These are phyloP conservation scores for Myotis lucifugus DNA, from an alignment of 2,113 vertebrate species.

Conservation along the genomic window DNA sequence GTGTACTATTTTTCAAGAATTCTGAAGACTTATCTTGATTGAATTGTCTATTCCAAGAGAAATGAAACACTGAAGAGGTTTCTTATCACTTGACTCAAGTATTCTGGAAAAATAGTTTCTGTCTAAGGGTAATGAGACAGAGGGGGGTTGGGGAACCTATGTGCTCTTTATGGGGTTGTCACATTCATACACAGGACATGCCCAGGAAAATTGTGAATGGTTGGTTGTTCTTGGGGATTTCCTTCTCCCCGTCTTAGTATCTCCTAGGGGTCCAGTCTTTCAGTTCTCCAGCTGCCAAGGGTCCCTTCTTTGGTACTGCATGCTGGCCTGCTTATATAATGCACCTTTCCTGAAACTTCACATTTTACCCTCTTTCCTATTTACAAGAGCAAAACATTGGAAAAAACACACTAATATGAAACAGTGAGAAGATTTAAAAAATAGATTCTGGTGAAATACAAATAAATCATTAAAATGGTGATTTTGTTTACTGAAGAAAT, in stretches of 20 bases:
- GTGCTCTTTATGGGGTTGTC: neutral
- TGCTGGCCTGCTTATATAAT: neutral
- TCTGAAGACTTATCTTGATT: neutral
- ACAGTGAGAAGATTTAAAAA: neutral
- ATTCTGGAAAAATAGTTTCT: neutral
- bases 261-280: rapidly evolving
- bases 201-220: neutral
- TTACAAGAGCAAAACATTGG: neutral
- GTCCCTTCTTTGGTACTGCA: neutral
- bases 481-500: conserved; percentile 32
- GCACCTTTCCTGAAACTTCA: neutral
- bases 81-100: neutral
- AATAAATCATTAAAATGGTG: neutral
- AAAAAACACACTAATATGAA: neutral
- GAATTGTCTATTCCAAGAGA: neutral
- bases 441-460: neutral
- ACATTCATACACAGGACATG: neutral
- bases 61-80: neutral
- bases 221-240: neutral
- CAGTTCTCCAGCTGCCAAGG: neutral
- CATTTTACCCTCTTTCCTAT: neutral
- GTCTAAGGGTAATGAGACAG: neutral
- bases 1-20: conserved; percentile 4
- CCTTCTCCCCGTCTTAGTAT: neutral
- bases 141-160: neutral